Evolutionary conservation across 2,888 invertebrate species (phyloP).

Genomic region (Macrosiphum euphorbiae): DNA sequence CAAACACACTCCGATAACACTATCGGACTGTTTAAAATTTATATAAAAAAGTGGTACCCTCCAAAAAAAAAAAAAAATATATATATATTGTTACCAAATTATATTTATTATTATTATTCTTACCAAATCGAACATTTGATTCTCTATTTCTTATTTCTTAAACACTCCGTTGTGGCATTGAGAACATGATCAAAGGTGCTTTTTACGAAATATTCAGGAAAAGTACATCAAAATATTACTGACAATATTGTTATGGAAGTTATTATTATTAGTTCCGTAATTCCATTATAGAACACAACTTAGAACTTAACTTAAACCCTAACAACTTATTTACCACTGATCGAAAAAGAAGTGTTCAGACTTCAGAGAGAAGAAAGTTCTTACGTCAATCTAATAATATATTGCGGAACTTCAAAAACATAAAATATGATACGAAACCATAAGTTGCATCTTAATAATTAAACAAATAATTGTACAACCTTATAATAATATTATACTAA

Average conservation of each 20-base stretch:
- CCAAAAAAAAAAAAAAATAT: not conserved
- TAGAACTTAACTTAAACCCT: too few species aligned
- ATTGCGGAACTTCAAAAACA: not conserved
- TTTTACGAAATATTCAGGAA: not conserved
- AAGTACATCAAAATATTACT: not conserved
- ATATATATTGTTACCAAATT: not conserved
- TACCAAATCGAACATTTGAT: not conserved
- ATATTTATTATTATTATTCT: too few species aligned
- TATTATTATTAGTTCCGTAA: too few species aligned
- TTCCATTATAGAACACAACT: too few species aligned
- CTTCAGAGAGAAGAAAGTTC: not conserved
- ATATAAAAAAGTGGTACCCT: not conserved
- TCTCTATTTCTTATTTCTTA: not conserved
- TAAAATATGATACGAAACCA: not conserved
- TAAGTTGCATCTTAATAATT: not conserved
- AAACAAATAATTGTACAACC: not conserved
- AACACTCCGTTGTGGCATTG: not conserved
- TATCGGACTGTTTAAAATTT: not conserved
- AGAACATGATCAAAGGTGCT: not conserved
- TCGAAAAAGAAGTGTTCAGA: not conserved
- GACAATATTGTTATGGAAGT: not conserved
- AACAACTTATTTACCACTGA: not conserved
- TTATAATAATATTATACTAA: too few species aligned
- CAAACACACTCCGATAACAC: not conserved
- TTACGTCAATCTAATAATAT: not conserved